These are phyloP conservation scores for Hippopotamyrus pictus DNA, from an alignment of 2,797 vertebrate genomes.

Conservation along the genomic window DNA sequence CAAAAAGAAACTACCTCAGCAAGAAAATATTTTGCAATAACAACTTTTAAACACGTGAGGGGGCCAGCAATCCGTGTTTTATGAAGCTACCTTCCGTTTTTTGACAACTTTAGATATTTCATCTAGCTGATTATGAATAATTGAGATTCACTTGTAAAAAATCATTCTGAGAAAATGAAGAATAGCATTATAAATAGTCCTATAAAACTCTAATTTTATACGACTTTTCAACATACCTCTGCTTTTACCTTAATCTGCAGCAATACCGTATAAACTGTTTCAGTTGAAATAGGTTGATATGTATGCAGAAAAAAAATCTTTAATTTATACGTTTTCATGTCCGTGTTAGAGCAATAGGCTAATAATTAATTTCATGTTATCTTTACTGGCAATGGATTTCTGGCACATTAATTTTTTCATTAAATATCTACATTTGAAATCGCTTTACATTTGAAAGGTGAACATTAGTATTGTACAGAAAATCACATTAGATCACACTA, in stretches of 20 bases:
- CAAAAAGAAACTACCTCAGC: not conserved
- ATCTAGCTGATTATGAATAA: not conserved
- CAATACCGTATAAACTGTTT: not conserved
- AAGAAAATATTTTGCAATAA: not conserved
- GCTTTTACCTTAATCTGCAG: not conserved
- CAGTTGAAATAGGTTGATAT: not conserved
- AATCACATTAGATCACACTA: not conserved
- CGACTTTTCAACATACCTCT: not conserved
- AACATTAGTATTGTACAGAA: not conserved
- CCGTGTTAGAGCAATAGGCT: not conserved
- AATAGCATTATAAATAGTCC: not conserved
- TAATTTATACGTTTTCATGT: not conserved
- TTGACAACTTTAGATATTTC: not conserved
- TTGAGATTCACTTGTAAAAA: not conserved
- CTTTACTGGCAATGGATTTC: not conserved
- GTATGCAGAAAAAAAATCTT: not conserved
- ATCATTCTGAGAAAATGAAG: not conserved
- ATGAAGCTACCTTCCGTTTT: not conserved
- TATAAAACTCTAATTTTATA: not conserved
- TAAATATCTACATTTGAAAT: not conserved
- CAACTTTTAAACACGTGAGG: not conserved
- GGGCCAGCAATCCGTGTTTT: not conserved
- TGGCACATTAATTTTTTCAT: not conserved
- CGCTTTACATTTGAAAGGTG: not conserved
- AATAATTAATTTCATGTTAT: not conserved